Evolutionary conservation across 1,140 invertebrate species (phyloP).

Genomic region (Atta cephalotes): DNA sequence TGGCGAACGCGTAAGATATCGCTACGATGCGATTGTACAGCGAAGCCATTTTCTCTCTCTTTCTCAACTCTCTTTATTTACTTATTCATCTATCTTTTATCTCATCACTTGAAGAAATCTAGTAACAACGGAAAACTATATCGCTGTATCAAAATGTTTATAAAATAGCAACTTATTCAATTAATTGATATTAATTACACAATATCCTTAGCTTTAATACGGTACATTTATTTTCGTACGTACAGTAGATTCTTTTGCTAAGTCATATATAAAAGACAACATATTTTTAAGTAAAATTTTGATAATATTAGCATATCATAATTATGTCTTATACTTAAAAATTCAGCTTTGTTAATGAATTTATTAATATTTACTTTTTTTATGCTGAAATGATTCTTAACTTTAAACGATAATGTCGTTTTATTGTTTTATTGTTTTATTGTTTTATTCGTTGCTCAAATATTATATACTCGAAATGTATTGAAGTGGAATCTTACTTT

Average conservation of each 20-base stretch:
- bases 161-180: background rate
- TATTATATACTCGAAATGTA: too few relatives aligned
- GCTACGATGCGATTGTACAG: constrained; percentile 69
- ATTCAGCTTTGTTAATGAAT: background rate
- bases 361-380: background rate
- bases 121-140: constrained; percentile 8
- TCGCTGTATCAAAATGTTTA: background rate
- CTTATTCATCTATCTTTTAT: background rate
- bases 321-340: background rate
- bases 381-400: too few relatives aligned
- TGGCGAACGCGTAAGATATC: constrained; percentile 74
- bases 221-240: background rate
- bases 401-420: too few relatives aligned
- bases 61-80: constrained; percentile 11
- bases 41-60: constrained; percentile 17
- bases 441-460: too few relatives aligned
- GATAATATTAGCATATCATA: background rate
- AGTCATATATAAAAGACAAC: background rate
- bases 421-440: too few relatives aligned
- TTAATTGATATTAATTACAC: background rate
- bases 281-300: background rate
- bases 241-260: background rate
- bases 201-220: background rate
- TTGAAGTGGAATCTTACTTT: too few relatives aligned
- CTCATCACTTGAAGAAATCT: background rate